Evolutionary conservation across 2,888 invertebrate species (phyloP).

Genomic region (Coleophora deauratella): DNA sequence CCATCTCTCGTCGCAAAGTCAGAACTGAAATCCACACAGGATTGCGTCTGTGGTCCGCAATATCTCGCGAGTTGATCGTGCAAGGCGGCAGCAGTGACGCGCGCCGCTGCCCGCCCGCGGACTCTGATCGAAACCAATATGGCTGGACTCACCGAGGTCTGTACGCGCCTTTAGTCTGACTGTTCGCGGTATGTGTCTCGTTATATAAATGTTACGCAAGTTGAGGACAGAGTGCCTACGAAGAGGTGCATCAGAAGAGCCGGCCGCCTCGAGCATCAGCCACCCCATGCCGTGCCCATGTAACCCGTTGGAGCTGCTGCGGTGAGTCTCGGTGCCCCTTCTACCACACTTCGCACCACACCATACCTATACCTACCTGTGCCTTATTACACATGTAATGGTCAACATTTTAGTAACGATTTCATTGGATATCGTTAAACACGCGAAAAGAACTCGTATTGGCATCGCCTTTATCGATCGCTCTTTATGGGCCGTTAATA

Average conservation of each 20-base stretch:
- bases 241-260: slow-evolving; percentile 44
- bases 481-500: slow-evolving; percentile 36
- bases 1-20: slow-evolving; percentile 45
- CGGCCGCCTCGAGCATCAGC: slow-evolving; percentile 32
- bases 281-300: slow-evolving; percentile 53
- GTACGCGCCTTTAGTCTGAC: slow-evolving; percentile 38
- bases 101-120: slow-evolving; percentile 19
- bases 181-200: slow-evolving; percentile 48
- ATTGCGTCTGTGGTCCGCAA: slow-evolving; percentile 12
- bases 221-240: slow-evolving; percentile 47
- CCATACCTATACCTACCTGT: background rate
- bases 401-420: no score
- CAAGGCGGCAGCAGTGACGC: slow-evolving; percentile 7
- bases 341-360: no score
- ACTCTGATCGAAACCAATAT: slow-evolving; percentile 47
- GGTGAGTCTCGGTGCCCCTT: slow-evolving; percentile 41
- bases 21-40: slow-evolving; percentile 37
- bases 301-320: slow-evolving; percentile 38
- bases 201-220: slow-evolving; percentile 71
- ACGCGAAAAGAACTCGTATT: slow-evolving; percentile 1
- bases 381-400: background rate
- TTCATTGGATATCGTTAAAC: no score
- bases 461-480: slow-evolving; percentile 65
- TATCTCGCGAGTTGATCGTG: background rate
- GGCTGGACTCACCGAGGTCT: slow-evolving; percentile 44